Evolutionary conservation across 1,140 invertebrate species (phyloP).

Genomic region (Adoxophyes honmai): DNA sequence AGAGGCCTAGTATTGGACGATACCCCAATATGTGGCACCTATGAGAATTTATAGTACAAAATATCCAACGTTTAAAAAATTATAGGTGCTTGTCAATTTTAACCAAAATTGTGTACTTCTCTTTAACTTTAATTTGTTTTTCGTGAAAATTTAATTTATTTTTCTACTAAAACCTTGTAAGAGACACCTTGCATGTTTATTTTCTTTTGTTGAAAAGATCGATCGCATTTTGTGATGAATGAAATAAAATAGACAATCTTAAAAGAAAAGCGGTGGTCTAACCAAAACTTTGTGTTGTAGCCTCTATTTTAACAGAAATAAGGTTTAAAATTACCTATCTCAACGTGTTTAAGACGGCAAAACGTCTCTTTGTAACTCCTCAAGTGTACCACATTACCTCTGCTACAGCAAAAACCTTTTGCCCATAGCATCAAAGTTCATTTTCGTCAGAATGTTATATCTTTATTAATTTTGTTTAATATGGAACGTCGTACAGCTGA

Average conservation of each 20-base stretch:
- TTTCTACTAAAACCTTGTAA: no score
- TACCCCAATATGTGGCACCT: no score
- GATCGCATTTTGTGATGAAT: not conserved
- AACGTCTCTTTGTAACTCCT: not conserved
- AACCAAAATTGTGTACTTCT: no score
- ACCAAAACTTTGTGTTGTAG: no score
- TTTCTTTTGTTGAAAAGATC: slow-evolving; percentile 8
- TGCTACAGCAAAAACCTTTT: not conserved
- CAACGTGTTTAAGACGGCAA: slow-evolving; percentile 16
- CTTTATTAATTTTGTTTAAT: slow-evolving; percentile 2
- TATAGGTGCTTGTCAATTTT: no score
- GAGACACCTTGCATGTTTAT: slow-evolving; percentile 1
- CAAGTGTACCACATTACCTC: slow-evolving; percentile 1
- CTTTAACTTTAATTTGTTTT: no score
- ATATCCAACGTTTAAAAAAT: no score
- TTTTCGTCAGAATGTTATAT: slow-evolving; percentile 12
- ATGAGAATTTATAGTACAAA: no score
- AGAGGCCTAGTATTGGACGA: no score
- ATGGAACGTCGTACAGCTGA: slow-evolving; percentile 45
- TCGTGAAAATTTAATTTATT: no score
- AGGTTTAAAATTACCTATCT: slow-evolving; percentile 17
- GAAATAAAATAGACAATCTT: no score
- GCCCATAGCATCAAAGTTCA: slow-evolving; percentile 16
- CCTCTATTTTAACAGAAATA: slow-evolving; percentile 18
- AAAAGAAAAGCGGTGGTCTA: no score